phyloP scores from a whole-genome alignment of 2,797 vertebrate genomes.

The Discoglossus pictus region DNA sequence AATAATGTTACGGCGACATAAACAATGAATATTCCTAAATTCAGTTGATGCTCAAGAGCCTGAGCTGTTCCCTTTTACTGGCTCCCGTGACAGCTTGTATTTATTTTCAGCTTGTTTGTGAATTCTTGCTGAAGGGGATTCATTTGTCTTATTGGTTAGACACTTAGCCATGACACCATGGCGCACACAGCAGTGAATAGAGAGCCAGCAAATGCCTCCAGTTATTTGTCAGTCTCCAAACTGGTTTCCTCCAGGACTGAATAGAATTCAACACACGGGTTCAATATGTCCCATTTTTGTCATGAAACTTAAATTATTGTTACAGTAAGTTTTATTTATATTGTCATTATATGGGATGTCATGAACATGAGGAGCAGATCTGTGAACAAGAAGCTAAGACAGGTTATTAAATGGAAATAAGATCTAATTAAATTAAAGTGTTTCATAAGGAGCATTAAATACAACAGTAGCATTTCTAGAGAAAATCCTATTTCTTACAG shows the following conservation, averaged over 20 bases:
- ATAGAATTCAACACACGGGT: not conserved
- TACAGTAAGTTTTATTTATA: constrained; percentile 16
- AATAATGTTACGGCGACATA: no score
- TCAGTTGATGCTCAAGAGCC: constrained; percentile 24
- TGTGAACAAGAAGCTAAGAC: no score
- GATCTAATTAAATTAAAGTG: no score
- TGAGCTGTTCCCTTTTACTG: constrained; percentile 13
- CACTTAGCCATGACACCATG: constrained; percentile 49
- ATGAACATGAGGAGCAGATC: no score
- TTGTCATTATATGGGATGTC: not conserved
- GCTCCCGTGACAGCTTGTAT: constrained; percentile 38
- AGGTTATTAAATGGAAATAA: no score
- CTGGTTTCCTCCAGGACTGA: constrained; percentile 15
- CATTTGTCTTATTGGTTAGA: constrained; percentile 47
- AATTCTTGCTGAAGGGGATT: constrained; percentile 47
- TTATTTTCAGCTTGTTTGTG: constrained; percentile 47
- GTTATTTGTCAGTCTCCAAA: constrained; percentile 42
- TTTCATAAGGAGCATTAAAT: no score
- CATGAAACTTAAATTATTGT: not conserved
- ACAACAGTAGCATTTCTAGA: no score
- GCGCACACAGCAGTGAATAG: constrained; percentile 36
- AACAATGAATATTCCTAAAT: no score
- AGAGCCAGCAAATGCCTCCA: constrained; percentile 31
- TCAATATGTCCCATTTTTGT: constrained; percentile 11
- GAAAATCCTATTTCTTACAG: no score